Evolutionary conservation across 2,888 invertebrate species (phyloP).

Genomic region (Dryobotodes eremita): DNA sequence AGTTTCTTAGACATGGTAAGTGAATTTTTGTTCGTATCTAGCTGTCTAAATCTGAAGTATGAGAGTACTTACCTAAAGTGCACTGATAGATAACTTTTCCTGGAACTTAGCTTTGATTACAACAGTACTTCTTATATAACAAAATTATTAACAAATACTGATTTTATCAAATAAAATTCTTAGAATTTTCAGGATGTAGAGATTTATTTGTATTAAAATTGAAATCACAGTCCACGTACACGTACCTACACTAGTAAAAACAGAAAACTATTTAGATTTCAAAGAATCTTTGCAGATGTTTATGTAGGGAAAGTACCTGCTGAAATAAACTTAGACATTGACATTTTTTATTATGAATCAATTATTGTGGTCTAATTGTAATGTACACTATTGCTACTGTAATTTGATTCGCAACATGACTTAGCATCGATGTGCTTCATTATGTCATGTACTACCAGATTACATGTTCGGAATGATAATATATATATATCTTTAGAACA

Average conservation of each 20-base stretch:
- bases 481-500: neutral
- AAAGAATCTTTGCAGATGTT: neutral
- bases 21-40: slow-evolving; percentile 20
- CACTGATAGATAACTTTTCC: slow-evolving; percentile 30
- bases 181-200: neutral
- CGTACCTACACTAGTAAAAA: neutral
- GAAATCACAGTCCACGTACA: neutral
- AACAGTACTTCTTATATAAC: neutral
- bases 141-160: neutral
- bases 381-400: slow-evolving; percentile 3
- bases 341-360: neutral
- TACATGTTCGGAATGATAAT: neutral
- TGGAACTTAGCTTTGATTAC: neutral
- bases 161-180: no score
- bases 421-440: neutral
- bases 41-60: neutral
- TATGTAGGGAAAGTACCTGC: slow-evolving; percentile 12
- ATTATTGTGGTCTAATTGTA: slow-evolving; percentile 9
- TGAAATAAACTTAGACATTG: neutral
- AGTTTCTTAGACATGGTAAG: slow-evolving; percentile 67
- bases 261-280: neutral
- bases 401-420: neutral
- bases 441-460: no score
- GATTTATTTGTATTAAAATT: neutral
- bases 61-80: neutral